Base-by-base conservation (phyloP, 2,888 invertebrate species). In the Idaea straminata region DNA sequence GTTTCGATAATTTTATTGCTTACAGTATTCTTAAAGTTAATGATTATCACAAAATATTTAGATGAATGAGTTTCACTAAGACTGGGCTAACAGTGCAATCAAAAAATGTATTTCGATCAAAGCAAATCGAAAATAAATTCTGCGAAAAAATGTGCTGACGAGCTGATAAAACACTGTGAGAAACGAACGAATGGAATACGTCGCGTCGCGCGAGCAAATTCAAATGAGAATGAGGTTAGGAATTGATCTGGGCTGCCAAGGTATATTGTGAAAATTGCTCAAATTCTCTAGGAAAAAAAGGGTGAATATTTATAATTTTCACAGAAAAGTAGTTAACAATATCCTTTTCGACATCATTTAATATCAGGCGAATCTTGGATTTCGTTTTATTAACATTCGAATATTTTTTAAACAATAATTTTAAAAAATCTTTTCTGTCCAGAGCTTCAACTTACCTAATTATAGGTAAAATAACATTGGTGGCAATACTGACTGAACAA, bases 1-100 rank as follows among this genome's bases (percentile, higher is more conserved):
- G 76, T 78, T 86, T 88, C 83, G 83, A 78, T 84, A 78, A 66
- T 71, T 25, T 75, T 70, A 72, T 76, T 69, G 69, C 69, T 66
- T 65, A 61, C 25, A 59, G 25, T 10, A 58, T 15, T 25, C 58
- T 62, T 38, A 60, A n/a, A 6, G 15, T 36, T 35, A 34, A 4
- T 47, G 7, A 47, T 10, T 57, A 62, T 5, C 35, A 62, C 59
- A 59, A 15, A 15, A 7, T 47, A 35, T 13, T n/a, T 15, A 4
- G 35, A n/a, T 15, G 59, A 59, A 15, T 35, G 62, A 61, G 60
- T 61, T 7, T 62, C 47, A 25, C 7, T 5, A 34, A 6, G 58
- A 25, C 5, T 62, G 6, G 16, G 34, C 25, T 61, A 60, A 47
- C 3, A 47, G 13, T 47, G 47, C 47, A 47, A 47, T 7, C 13